Percentiles rank a stretch among this genome's conserved stretches.
phyloP scores from a whole-genome alignment of 2,797 vertebrate genomes.

The Syndactyla subalaris region DNA sequence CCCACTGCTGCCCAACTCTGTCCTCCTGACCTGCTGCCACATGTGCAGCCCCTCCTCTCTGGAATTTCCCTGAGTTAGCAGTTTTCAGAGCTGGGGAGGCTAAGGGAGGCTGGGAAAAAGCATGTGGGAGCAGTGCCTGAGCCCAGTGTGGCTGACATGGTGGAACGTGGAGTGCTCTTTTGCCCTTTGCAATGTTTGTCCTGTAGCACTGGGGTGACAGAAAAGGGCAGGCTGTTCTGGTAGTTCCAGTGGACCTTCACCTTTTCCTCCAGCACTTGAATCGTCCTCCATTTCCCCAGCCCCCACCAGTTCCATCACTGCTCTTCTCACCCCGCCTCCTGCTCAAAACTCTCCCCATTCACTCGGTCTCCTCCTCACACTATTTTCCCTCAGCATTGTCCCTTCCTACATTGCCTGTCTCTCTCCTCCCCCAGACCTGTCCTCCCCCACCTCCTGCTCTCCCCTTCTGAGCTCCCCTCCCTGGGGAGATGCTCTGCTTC shows the following conservation, averaged over 20 bases:
- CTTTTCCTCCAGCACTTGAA: not conserved
- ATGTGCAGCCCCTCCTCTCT: not conserved
- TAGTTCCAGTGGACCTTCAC: not conserved
- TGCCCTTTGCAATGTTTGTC: not conserved
- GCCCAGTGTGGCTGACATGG: rapidly evolving
- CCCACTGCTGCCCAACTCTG: not conserved
- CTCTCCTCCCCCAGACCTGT: not conserved
- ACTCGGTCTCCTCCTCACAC: not conserved
- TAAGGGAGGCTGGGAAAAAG: not conserved
- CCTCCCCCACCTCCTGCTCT: not conserved
- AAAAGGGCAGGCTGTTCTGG: not conserved
- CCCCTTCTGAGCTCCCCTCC: not conserved
- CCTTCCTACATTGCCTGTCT: not conserved
- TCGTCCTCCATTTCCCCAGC: not conserved
- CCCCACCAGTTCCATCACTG: not conserved
- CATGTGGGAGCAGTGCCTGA: not conserved
- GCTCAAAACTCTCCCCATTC: not conserved
- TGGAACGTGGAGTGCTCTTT: rapidly evolving
- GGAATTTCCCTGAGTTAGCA: not conserved
- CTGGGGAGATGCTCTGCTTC: not conserved
- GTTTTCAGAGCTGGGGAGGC: not conserved
- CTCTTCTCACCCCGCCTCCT: not conserved
- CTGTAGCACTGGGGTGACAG: not conserved
- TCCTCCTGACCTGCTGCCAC: not conserved
- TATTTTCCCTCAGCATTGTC: not conserved